A percentile compares a stretch with the other conserved stretches of the same genome.
phyloP scores from a whole-genome alignment of 2,113 vertebrate species.

The Hassar affinis region DNA sequence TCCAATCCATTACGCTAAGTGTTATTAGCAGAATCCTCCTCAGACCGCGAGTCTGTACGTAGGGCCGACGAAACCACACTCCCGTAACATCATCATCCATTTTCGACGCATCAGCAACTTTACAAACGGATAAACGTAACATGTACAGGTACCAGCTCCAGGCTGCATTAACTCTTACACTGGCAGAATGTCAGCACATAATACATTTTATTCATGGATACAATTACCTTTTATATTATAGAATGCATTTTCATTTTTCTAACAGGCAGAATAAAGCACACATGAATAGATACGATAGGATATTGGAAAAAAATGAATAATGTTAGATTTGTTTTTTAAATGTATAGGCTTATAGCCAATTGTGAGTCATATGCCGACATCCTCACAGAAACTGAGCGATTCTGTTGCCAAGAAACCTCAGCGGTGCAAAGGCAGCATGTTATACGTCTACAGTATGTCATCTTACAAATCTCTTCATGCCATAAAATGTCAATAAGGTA shows the following conservation, averaged over 20 bases:
- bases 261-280: background rate
- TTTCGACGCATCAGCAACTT: slow-evolving; percentile 23
- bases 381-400: background rate
- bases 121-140: slow-evolving; percentile 9
- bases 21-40: slow-evolving; percentile 29
- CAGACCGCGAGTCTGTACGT: slow-evolving; percentile 6
- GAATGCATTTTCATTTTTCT: background rate
- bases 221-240: no score
- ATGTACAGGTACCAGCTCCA: background rate
- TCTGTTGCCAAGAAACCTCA: background rate
- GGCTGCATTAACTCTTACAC: background rate
- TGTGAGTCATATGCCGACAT: background rate
- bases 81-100: slow-evolving; percentile 23
- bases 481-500: background rate
- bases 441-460: background rate
- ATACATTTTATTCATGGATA: background rate
- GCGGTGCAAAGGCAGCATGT: background rate
- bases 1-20: slow-evolving; percentile 31
- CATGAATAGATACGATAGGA: background rate
- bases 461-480: background rate
- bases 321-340: background rate
- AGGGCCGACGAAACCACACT: slow-evolving; percentile 4
- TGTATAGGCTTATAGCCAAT: background rate
- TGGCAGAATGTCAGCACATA: background rate
- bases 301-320: background rate